Conservation (phyloP, 2,113 vertebrate genomes). For the Vimba vimba region DNA sequence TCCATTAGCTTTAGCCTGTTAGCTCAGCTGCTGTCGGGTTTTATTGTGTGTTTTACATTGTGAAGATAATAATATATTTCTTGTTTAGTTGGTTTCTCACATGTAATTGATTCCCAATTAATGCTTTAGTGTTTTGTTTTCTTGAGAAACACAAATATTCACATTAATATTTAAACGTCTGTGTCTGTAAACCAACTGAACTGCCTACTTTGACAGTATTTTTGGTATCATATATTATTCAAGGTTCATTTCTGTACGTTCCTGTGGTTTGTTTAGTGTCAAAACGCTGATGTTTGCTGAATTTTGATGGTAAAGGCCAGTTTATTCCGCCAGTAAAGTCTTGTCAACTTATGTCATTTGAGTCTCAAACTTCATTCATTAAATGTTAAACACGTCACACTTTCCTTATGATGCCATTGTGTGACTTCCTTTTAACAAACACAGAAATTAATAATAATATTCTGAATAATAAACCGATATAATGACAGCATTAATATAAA, state of each 20-base stretch:
- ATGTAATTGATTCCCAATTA: background rate
- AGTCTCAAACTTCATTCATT: background rate
- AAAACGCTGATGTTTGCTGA: background rate
- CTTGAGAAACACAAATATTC: background rate
- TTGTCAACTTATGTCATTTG: background rate
- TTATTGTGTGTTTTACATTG: background rate
- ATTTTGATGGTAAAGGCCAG: background rate
- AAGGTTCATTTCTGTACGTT: background rate
- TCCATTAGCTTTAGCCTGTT: conserved; percentile 33
- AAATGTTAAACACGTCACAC: conserved; percentile 5
- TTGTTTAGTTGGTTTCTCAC: background rate
- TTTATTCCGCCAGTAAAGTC: background rate
- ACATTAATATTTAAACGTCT: background rate
- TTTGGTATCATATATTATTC: no score
- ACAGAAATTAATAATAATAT: background rate
- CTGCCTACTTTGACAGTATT: background rate
- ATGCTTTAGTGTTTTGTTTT: background rate
- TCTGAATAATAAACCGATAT: no score
- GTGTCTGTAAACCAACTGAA: background rate
- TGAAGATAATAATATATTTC: background rate
- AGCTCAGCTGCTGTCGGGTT: conserved; percentile 14
- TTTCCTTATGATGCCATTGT: background rate
- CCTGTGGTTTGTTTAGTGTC: background rate
- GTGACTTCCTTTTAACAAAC: background rate
- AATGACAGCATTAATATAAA: no score